Evolutionary conservation across 1,140 invertebrate genomes (phyloP), one percentile per base, ranked within the genome.

Genomic region (Hermetia illucens): DNA sequence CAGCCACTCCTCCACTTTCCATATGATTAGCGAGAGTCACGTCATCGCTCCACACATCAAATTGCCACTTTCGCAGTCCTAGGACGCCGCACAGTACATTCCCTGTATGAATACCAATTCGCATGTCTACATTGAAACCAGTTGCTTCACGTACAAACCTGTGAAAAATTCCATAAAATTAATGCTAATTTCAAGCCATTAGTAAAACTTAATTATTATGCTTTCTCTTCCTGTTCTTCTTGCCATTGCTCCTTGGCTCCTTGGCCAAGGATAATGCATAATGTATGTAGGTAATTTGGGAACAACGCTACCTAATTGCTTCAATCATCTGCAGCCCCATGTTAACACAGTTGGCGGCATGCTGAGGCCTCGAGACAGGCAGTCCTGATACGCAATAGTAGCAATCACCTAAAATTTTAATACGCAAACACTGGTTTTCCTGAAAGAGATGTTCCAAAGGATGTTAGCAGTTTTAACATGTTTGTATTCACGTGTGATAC

Each of bases 301-400:
- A n/a, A n/a, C n/a, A n/a, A n/a, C n/a, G n/a, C 69, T 64, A 89
- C 85, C 82, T 74, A 50, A 97, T 96, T 20, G 89, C 88, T 49
- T 93, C 84, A 42, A 95, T 94, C 91, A 96, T 96, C 60, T 91
- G 82, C 31, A 95, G 64, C 2, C 91, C 92, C 90, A 96, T 95
- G 48, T 90, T 90, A 42, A 95, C 90, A 53, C 90, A 94, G 63
- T 92, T 94, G 53, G 83, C 85, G 2, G 91, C 91, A 53, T 95
- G 91, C 68, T 94, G 92, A 8, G 84, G 82, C 32, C 90, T 62
- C 1, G 88, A 86, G 22, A 94, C 79, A 2, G 90, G 90, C 34
- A 95, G 68, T 5, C 92, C 92, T 2, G 85, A 89, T 2, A 96
- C 91, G 53, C 91, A 95, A 62, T 95, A 95, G 63, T 96, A 95